Base-by-base conservation (phyloP, 2,113 vertebrate genomes). In the Girardinichthys multiradiatus region DNA sequence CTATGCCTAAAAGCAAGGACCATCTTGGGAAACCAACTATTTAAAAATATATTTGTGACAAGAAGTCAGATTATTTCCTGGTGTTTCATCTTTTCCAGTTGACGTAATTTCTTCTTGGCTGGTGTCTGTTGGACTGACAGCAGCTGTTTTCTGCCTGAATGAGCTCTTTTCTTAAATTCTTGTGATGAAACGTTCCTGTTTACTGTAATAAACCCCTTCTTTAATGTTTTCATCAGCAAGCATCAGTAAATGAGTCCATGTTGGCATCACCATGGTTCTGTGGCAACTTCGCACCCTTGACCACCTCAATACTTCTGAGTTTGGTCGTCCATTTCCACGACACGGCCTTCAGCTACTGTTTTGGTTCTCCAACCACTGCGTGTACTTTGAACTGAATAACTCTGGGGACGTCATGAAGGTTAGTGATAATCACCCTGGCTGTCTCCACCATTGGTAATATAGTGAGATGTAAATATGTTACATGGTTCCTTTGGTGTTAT, bases 311-410 rank as follows among this genome's bases (percentile, higher is more conserved):
- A 8, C 14, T 1, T 88, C 86, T 1, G 29, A 64, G 15, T 88
- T 81, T 1, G 86, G 86, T 0, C 54, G 66, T 24, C 88, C 86
- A 70, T 68, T 65, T 57, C 86, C 86, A 26, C 77, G 80, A 2
- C 88, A 90, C 1, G 88, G 88, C 51, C 86, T 90, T 0, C 81
- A 81, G 58, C 88, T 90, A 39, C 80, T 90, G 64, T 88, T 76
- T n/a, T 86, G 88, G 88, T 90, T 90, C 35, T 68, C 84, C 42
- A 90, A 88, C n/a, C 9, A 79, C 5, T 83, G 82, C 33, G 66
- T 86, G 60, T 76, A 26, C 33, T 74, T n/a, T 28, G 69, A 88
- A 0, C 12, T 17, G 0, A 24, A 57, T 2, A 19, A 74, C 63
- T 29, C 17, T 4, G 72, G 57, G 29, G 9, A 63, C 0, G 27